A percentile compares a stretch with the other conserved stretches of the same genome.
These are phyloP conservation scores for Gobio gobio DNA, from an alignment of 2,113 vertebrate genomes.

Conservation along the genomic window DNA sequence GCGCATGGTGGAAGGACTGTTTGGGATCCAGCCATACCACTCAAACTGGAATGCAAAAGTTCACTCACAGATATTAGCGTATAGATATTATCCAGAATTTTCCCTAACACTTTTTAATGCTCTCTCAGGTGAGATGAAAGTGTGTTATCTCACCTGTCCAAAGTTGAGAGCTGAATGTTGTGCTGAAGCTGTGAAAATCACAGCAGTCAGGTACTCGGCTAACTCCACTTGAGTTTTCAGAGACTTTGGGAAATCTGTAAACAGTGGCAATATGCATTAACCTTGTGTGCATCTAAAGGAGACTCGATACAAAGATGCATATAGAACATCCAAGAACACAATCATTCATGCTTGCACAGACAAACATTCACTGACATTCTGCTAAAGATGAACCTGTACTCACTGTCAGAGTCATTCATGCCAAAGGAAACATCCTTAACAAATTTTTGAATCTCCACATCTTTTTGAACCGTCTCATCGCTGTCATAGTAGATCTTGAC, in stretches of 20 bases:
- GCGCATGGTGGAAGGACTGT: constrained; percentile 93
- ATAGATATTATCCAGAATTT: background rate
- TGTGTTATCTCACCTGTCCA: background rate
- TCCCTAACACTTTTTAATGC: background rate
- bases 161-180: background rate
- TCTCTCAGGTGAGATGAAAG: too few relatives aligned
- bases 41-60: constrained; percentile 84
- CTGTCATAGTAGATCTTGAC: constrained; percentile 86
- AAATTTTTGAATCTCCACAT: constrained; percentile 91
- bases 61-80: background rate
- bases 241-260: constrained; percentile 87
- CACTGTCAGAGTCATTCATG: constrained; percentile 83
- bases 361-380: too few relatives aligned
- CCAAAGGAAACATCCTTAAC: constrained; percentile 88
- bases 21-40: constrained; percentile 98
- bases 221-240: constrained; percentile 62
- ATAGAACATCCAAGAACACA: background rate
- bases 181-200: background rate
- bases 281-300: background rate
- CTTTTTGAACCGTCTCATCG: constrained; percentile 80
- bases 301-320: background rate
- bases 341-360: too few relatives aligned
- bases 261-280: background rate
- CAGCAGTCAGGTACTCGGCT: background rate
- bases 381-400: too few relatives aligned